These are phyloP conservation scores for Isaurus tuberculatus DNA, from an alignment of 92 coral and sea anemone species.

Conservation along the genomic window DNA sequence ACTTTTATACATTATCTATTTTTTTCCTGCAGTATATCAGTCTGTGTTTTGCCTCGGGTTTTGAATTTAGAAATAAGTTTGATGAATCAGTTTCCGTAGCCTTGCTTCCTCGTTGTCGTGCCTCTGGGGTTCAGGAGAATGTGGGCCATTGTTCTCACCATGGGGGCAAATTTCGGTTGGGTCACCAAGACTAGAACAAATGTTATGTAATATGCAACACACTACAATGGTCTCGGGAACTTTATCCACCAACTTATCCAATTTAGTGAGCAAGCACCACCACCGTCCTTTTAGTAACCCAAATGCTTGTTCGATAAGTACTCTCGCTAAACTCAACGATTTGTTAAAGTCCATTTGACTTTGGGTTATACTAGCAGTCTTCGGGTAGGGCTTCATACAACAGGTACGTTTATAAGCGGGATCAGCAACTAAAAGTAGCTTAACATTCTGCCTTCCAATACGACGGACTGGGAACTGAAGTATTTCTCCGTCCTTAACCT, in stretches of 20 bases:
- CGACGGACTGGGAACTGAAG: conserved; percentile 42
- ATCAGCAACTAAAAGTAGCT: too few relatives aligned
- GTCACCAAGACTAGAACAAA: conserved; percentile 37
- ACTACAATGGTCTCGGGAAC: conserved; percentile 39
- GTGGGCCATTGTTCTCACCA: conserved; percentile 28
- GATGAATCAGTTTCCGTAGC: conserved; percentile 39
- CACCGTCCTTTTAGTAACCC: conserved; percentile 58
- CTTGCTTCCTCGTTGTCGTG: conserved; percentile 50
- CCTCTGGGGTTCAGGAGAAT: conserved; percentile 50
- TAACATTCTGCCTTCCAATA: conserved; percentile 21
- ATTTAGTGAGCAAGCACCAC: conserved; percentile 38
- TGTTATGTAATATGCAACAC: conserved; percentile 54
- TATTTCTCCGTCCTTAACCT: conserved; percentile 43
- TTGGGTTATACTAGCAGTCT: conserved; percentile 48
- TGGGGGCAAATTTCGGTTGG: conserved; percentile 42
- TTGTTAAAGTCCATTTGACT: conserved; percentile 46
- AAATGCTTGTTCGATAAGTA: conserved; percentile 48
- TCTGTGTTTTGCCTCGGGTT: too few relatives aligned
- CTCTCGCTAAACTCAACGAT: conserved; percentile 54
- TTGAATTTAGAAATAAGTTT: too few relatives aligned
- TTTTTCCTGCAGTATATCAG: too few relatives aligned
- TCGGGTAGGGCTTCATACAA: conserved; percentile 58
- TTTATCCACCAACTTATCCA: conserved; percentile 49
- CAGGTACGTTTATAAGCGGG: conserved; percentile 57
- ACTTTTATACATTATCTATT: too few relatives aligned